These are phyloP conservation scores for Ernsta delagoae DNA, from an alignment of 2,888 invertebrate species.

Conservation along the genomic window DNA sequence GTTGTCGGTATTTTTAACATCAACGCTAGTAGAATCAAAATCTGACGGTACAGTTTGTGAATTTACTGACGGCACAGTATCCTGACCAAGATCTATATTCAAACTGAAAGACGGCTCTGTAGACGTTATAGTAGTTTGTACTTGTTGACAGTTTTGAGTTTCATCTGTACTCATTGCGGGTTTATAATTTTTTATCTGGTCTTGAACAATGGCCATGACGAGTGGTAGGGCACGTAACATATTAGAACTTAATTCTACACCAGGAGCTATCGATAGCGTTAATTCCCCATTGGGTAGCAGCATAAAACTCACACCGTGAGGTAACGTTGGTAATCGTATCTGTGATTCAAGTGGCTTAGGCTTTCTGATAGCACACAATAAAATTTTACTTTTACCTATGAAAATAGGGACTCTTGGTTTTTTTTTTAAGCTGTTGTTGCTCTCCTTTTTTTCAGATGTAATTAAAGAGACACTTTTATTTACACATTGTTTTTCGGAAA, in stretches of 20 bases:
- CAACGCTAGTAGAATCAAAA: too few species aligned
- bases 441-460: background rate
- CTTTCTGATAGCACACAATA: slow-evolving; percentile 63
- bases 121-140: background rate
- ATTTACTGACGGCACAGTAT: background rate
- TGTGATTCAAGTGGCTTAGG: slow-evolving; percentile 37
- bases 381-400: slow-evolving; percentile 54
- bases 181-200: slow-evolving; percentile 45
- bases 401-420: slow-evolving; percentile 54
- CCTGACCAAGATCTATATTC: background rate
- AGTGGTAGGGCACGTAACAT: slow-evolving; percentile 49
- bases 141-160: background rate
- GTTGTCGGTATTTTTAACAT: background rate
- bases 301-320: slow-evolving; percentile 54
- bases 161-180: background rate
- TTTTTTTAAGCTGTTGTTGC: slow-evolving; percentile 42
- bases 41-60: background rate
- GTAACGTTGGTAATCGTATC: slow-evolving; percentile 41
- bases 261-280: slow-evolving; percentile 49
- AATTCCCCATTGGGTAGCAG: slow-evolving; percentile 52
- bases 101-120: background rate
- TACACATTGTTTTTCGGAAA: background rate
- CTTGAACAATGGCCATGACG: slow-evolving; percentile 52
- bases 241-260: slow-evolving; percentile 43
- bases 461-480: background rate